A percentile compares a stretch with the other conserved stretches of the same genome.
These are phyloP conservation scores for Anthopleura sola DNA, from an alignment of 64 coral and sea anemone genomes.

Conservation along the genomic window DNA sequence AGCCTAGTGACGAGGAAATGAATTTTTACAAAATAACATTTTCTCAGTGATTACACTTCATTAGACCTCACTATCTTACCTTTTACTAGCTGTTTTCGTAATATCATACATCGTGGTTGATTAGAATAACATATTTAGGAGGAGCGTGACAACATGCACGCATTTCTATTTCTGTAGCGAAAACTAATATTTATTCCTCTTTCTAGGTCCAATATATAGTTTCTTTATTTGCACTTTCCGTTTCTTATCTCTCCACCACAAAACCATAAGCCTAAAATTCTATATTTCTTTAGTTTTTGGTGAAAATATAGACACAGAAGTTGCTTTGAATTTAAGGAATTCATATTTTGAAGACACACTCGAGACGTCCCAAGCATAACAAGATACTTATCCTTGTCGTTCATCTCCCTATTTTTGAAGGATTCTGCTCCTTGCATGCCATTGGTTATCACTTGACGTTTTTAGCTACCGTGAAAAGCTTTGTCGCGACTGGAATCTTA, in stretches of 20 bases:
- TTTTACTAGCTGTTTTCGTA: no score
- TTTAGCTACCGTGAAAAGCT: background rate
- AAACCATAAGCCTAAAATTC: background rate
- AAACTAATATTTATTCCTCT: background rate
- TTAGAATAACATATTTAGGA: background rate
- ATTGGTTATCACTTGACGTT: background rate
- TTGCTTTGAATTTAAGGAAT: background rate
- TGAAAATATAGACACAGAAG: background rate
- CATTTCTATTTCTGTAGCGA: background rate
- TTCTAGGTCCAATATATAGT: background rate
- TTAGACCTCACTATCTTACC: no score
- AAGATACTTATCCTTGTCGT: constrained; percentile 6
- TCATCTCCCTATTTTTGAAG: background rate
- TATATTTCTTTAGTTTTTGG: background rate
- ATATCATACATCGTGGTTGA: background rate
- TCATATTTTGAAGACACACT: background rate
- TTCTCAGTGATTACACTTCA: no score
- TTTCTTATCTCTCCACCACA: background rate
- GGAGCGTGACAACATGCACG: background rate
- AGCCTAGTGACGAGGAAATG: no score
- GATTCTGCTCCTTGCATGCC: background rate
- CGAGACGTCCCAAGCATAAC: background rate
- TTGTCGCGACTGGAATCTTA: background rate
- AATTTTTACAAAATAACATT: no score
- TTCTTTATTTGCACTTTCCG: background rate